Evolutionary conservation across 2,113 vertebrate species (phyloP).

Genomic region (Thryonomys swinderianus): DNA sequence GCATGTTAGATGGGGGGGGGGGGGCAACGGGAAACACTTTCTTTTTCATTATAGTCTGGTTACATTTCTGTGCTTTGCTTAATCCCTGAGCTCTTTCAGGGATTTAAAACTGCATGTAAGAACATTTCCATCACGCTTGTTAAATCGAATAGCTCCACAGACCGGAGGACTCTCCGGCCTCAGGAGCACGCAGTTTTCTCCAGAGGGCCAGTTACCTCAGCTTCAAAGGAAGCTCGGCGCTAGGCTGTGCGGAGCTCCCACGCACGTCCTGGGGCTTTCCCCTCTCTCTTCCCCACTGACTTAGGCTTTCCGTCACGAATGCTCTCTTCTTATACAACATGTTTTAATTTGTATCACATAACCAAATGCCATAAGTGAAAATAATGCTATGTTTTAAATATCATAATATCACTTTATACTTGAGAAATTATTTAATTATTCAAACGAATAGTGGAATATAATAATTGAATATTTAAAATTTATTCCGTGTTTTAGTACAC

Average conservation of each 20-base stretch:
- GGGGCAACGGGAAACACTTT: background rate
- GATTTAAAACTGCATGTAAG: constrained; percentile 13
- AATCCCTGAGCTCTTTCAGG: background rate
- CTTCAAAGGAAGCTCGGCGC: background rate
- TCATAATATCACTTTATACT: constrained; percentile 82
- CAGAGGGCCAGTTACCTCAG: background rate
- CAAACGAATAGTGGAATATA: constrained; percentile 59
- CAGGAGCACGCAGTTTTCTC: background rate
- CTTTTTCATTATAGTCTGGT: background rate
- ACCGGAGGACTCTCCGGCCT: background rate
- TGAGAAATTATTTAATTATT: constrained; percentile 83
- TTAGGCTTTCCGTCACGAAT: background rate
- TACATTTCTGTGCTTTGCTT: constrained; percentile 1
- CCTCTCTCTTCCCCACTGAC: background rate
- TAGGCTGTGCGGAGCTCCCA: background rate
- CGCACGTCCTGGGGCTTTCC: background rate
- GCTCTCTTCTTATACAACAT: constrained; percentile 70
- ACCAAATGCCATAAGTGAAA: constrained; percentile 78
- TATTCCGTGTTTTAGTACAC: constrained; percentile 84
- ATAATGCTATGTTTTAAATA: constrained; percentile 84
- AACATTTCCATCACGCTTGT: background rate
- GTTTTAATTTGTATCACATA: constrained; percentile 89
- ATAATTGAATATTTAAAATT: background rate
- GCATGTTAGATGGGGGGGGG: background rate
- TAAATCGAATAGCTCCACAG: background rate